Evolutionary conservation across 2,888 invertebrate species (phyloP).

Genomic region (Metalampra italica): DNA sequence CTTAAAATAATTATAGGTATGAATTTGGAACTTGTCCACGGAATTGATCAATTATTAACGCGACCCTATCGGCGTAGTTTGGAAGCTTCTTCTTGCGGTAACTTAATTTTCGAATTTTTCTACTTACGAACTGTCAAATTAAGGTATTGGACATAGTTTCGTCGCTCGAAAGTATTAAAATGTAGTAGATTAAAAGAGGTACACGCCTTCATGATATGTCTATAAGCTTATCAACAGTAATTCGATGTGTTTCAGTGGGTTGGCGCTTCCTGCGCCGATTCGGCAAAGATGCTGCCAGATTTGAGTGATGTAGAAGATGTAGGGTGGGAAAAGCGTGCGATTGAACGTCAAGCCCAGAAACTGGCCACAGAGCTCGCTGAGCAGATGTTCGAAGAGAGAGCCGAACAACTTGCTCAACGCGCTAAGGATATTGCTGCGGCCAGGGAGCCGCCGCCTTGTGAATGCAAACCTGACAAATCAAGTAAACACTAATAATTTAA

Average conservation of each 20-base stretch:
- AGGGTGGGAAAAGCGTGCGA: slow-evolving; percentile 43
- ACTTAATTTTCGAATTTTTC: too few relatives aligned
- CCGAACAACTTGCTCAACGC: slow-evolving; percentile 41
- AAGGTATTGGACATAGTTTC: too few relatives aligned
- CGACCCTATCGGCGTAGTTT: too few relatives aligned
- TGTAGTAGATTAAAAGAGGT: too few relatives aligned
- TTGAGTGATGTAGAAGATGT: slow-evolving; percentile 25
- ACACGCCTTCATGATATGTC: too few relatives aligned
- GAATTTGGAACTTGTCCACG: too few relatives aligned
- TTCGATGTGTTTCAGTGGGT: slow-evolving; percentile 45
- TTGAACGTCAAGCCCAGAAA: slow-evolving; percentile 50
- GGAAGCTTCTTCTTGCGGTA: too few relatives aligned
- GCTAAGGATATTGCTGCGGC: slow-evolving; percentile 38
- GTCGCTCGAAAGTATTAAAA: too few relatives aligned
- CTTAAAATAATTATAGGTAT: not conserved
- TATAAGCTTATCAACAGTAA: too few relatives aligned
- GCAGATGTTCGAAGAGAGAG: slow-evolving; percentile 46
- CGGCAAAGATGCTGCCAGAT: slow-evolving; percentile 24
- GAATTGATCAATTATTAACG: too few relatives aligned
- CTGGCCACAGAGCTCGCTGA: slow-evolving; percentile 53
- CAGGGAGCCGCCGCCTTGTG: slow-evolving; percentile 47
- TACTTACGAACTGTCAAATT: too few relatives aligned
- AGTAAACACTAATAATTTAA: not conserved
- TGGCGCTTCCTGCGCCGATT: slow-evolving; percentile 52
- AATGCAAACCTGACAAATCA: slow-evolving; percentile 26